phyloP scores from a whole-genome alignment of 2,797 vertebrate species.

The Clarias platycephalus region DNA sequence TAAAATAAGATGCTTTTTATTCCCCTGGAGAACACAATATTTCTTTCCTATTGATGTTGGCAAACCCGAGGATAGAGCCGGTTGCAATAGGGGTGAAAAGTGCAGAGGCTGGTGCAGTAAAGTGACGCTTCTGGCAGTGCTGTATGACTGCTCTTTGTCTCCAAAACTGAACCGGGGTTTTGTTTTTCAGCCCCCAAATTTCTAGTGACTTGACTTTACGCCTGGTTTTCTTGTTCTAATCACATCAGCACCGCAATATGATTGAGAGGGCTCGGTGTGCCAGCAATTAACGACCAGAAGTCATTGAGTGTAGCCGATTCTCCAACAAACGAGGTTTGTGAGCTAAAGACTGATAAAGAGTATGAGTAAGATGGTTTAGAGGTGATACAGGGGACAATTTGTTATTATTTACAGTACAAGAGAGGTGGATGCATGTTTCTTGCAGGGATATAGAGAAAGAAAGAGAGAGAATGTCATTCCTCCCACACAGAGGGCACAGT shows the following conservation, averaged over 20 bases:
- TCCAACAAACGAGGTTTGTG: not conserved
- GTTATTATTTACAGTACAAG: too few species aligned
- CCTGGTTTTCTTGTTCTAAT: slow-evolving; percentile 43
- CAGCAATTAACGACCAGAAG: slow-evolving; percentile 3
- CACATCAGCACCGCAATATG: slow-evolving; percentile 33
- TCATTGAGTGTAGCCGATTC: not conserved
- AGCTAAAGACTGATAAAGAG: not conserved
- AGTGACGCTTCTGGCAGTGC: slow-evolving; percentile 21
- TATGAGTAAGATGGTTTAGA: not conserved
- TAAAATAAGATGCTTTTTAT: slow-evolving; percentile 46
- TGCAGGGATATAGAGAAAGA: not conserved
- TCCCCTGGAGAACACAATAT: slow-evolving; percentile 19
- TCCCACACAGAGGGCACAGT: not conserved
- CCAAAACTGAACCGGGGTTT: slow-evolving; percentile 22
- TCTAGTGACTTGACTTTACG: slow-evolving; percentile 40
- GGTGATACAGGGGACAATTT: not conserved
- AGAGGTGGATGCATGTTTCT: too few species aligned
- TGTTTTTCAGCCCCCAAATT: slow-evolving; percentile 8
- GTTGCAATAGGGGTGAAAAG: not conserved
- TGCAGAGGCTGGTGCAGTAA: slow-evolving; percentile 29
- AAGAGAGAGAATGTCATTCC: not conserved
- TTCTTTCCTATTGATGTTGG: slow-evolving; percentile 39
- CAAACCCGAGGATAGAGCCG: not conserved
- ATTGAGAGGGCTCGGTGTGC: not conserved
- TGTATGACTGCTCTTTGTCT: slow-evolving; percentile 22